Conservation (phyloP, 2,888 invertebrate species). For the Opisthograptis luteolata region DNA sequence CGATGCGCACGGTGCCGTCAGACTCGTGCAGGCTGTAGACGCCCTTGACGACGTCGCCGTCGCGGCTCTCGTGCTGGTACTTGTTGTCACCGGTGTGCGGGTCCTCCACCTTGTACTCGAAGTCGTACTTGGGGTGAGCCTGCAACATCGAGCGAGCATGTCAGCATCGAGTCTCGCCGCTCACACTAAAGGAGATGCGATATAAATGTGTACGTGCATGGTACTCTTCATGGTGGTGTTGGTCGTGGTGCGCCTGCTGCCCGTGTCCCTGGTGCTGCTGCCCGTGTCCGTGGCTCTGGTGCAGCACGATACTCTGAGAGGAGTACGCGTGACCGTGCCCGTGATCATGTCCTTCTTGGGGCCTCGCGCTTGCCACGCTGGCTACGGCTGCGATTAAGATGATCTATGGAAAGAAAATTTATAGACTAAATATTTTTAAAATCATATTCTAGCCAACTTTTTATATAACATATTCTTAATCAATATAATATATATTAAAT, state of each 20-base stretch:
- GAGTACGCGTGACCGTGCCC: constrained; percentile 56
- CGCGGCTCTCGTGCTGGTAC: constrained; percentile 74
- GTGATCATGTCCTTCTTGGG: constrained; percentile 63
- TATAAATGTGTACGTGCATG: constrained; percentile 22
- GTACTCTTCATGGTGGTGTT: constrained; percentile 19
- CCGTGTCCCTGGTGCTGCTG: constrained; percentile 4
- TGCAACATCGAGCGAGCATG: constrained; percentile 65
- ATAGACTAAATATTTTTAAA: too few relatives aligned
- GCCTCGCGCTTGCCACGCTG: constrained; percentile 34
- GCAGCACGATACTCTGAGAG: constrained; percentile 54
- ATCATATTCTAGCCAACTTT: too few relatives aligned
- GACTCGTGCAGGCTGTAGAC: constrained; percentile 42
- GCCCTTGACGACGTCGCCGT: constrained; percentile 83
- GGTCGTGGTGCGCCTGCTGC: constrained; percentile 8
- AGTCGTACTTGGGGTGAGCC: constrained; percentile 45
- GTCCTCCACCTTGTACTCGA: constrained; percentile 76
- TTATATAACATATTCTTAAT: neutral
- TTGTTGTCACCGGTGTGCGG: constrained; percentile 80
- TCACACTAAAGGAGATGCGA: neutral
- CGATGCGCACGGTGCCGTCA: constrained; percentile 65
- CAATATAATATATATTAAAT: too few relatives aligned
- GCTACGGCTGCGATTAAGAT: constrained; percentile 5
- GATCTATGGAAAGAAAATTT: neutral
- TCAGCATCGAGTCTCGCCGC: neutral
- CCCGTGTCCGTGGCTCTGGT: constrained; percentile 45